These are phyloP conservation scores for Alethe diademata DNA, from an alignment of 2,113 vertebrate genomes.

Conservation along the genomic window DNA sequence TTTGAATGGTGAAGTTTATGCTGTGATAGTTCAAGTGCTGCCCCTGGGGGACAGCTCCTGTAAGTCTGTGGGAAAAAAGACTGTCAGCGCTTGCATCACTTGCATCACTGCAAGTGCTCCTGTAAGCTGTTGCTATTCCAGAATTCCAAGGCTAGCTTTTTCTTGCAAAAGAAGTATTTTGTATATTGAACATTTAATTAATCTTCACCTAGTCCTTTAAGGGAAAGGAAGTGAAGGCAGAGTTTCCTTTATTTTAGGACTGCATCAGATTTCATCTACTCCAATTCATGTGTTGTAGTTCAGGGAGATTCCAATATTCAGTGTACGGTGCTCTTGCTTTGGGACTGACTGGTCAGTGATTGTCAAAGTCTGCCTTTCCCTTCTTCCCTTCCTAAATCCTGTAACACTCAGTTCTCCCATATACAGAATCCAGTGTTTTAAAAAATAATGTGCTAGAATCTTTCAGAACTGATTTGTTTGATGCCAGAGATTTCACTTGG, in stretches of 20 bases:
- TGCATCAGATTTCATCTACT: background rate
- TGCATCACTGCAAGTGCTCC: background rate
- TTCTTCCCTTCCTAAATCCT: background rate
- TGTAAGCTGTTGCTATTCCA: background rate
- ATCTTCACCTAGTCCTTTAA: background rate
- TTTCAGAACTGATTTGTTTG: background rate
- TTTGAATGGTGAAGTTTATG: background rate
- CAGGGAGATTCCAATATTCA: background rate
- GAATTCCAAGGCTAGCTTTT: background rate
- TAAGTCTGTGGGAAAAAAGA: background rate
- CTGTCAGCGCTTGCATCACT: background rate
- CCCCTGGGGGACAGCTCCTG: background rate
- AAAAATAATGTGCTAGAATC: background rate
- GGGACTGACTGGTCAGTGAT: accelerated
- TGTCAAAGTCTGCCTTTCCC: background rate
- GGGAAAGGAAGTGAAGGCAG: background rate
- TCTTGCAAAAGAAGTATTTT: background rate
- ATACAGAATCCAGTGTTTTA: background rate
- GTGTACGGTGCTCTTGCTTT: background rate
- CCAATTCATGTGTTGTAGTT: background rate
- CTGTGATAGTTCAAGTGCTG: background rate
- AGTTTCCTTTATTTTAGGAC: background rate
- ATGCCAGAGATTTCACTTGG: background rate
- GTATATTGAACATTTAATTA: background rate
- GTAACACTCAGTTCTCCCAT: background rate